phyloP scores from a whole-genome alignment of 2,113 vertebrate genomes.

The Haemorhous mexicanus region DNA sequence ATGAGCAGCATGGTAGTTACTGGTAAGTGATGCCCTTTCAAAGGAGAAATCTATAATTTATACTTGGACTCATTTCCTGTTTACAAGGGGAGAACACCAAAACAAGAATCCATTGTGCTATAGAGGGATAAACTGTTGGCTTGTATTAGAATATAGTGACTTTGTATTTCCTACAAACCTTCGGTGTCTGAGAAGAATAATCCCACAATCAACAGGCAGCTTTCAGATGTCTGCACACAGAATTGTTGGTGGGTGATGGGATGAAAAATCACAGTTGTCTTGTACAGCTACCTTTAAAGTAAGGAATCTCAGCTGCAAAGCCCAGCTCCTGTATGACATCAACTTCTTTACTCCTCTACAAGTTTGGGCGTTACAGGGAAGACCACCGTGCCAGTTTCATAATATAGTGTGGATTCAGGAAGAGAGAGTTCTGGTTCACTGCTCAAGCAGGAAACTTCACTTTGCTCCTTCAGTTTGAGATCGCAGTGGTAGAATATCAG shows the following conservation, averaged over 20 bases:
- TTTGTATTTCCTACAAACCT: background rate
- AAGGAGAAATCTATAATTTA: slow-evolving; percentile 56
- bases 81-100: slow-evolving; percentile 22
- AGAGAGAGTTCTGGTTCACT: background rate
- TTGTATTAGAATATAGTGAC: slow-evolving; percentile 3
- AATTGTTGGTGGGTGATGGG: background rate
- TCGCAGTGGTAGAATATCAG: fast-evolving
- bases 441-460: background rate
- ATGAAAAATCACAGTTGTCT: background rate
- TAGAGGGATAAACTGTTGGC: slow-evolving; percentile 1
- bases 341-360: background rate
- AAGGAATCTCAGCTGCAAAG: background rate
- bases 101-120: background rate
- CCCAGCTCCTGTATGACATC: background rate
- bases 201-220: background rate
- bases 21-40: slow-evolving; percentile 83
- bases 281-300: background rate
- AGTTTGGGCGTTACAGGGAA: background rate
- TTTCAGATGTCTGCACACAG: background rate
- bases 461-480: background rate
- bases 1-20: slow-evolving; percentile 93
- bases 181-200: background rate
- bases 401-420: background rate
- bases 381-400: background rate
- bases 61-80: slow-evolving; percentile 46